Evolutionary conservation across 2,113 vertebrate species (phyloP).

Genomic region (Malaclemys terrapin): DNA sequence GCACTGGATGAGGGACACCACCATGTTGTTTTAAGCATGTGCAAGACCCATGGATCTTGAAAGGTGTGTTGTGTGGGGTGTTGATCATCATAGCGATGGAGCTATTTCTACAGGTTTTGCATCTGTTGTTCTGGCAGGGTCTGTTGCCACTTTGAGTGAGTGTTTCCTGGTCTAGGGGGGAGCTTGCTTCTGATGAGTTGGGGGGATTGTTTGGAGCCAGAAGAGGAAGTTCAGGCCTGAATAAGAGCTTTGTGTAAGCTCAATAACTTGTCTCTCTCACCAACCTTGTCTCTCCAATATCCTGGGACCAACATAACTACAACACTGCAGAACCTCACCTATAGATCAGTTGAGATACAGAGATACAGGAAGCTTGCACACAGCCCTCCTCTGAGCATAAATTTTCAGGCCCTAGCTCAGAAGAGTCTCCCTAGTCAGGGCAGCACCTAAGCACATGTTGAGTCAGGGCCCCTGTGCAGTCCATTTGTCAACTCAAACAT

Average conservation of each 20-base stretch:
- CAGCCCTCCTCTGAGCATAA: not conserved
- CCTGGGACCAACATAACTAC: not conserved
- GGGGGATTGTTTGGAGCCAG: not conserved
- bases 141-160: not conserved
- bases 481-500: not conserved
- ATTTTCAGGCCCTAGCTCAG: not conserved
- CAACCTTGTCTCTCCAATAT: too few species aligned
- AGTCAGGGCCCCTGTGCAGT: not conserved
- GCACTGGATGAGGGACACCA: not conserved
- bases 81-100: not conserved
- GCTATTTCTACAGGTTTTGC: not conserved
- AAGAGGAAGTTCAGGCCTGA: not conserved
- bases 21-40: not conserved
- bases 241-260: not conserved
- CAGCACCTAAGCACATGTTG: not conserved
- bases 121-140: not conserved
- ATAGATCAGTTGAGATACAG: not conserved
- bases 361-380: not conserved
- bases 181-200: not conserved
- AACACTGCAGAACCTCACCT: not conserved
- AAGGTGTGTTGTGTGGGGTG: not conserved
- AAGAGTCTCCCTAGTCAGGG: not conserved
- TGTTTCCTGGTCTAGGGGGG: not conserved
- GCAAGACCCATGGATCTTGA: not conserved
- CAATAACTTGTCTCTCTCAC: not conserved